Percentiles rank a stretch among this genome's conserved stretches.
Conservation (phyloP, 1,140 invertebrate genomes). For the Phymorhynchus buccinoides region DNA sequence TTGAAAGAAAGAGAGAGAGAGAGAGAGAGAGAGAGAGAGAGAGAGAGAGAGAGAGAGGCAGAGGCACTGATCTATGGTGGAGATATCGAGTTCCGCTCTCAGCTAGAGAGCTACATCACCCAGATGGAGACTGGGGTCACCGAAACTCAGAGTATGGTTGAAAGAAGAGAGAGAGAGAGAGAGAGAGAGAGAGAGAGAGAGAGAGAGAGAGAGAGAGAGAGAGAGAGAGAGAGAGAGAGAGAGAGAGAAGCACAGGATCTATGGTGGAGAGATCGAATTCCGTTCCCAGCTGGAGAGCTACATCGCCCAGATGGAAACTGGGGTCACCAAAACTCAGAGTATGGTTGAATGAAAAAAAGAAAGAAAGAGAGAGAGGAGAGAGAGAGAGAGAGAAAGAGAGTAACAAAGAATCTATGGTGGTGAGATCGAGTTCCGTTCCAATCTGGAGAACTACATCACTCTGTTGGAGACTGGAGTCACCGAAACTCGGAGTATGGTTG, state of each 20-base stretch:
- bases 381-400: too few species aligned
- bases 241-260: too few species aligned
- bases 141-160: conserved; percentile 51
- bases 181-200: too few species aligned
- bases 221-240: too few species aligned
- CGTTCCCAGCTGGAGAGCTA: conserved; percentile 63
- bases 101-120: conserved; percentile 64
- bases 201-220: too few species aligned
- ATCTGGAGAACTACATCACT: conserved; percentile 64
- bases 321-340: conserved; percentile 55
- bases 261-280: conserved; percentile 71
- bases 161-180: too few species aligned
- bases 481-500: conserved; percentile 52
- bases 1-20: too few species aligned
- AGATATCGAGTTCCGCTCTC: conserved; percentile 69
- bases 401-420: conserved; percentile 70
- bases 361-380: too few species aligned
- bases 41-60: too few species aligned
- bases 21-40: too few species aligned
- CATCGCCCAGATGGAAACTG: conserved; percentile 64
- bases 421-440: conserved; percentile 70
- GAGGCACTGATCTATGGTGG: conserved; percentile 70
- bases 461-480: conserved; percentile 62
- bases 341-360: too few species aligned
- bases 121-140: conserved; percentile 61